Evolutionary conservation across 64 coral and sea anemone species (phyloP), one percentile per base, ranked within the genome.

Genomic region (Catalaphyllia jardinei): DNA sequence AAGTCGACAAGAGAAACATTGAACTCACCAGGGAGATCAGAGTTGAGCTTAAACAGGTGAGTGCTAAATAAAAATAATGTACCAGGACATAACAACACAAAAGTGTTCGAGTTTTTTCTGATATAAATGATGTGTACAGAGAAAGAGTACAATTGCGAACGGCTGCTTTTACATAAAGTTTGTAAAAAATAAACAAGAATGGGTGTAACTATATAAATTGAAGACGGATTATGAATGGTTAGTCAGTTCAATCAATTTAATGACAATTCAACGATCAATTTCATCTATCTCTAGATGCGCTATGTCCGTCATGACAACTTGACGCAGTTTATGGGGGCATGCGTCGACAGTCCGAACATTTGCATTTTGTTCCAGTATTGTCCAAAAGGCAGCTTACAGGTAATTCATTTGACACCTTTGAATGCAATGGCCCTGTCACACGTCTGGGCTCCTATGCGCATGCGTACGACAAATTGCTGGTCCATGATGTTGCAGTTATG

Each of bases 341-440:
- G 97, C 27, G 88, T 99, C 10, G 90, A 79, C 10, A 69, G 52
- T 16, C 88, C 94, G 5, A 77, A 99, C 35, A 84, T 99, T 52
- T 95, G 94, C 35, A 91, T 95, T 13, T 76, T 99, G 28, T 79
- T 89, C 51, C 79, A 92, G 51, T 99, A 99, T 28, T 95, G 97
- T 80, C 94, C 97, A 3, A 99, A 99, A 79, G 97, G 97, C 76
- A 99, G 93, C 52, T 76, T 99, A 25, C 97, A 99, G 94, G 97
- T 95, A 71, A 67, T 35, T 13, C 16, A 49, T 12, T 24, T 0
- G 19, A 67, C 28, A 19, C 8, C 15, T 29, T 16, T 60, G 27
- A 80, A 51, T n/a, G n/a, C 19, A 24, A 42, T 39, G 38, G 38
- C 38, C 38, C 38, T 4, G 4, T 39, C 38, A 39, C 38, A 39